A percentile compares a stretch with the other conserved stretches of the same genome.
phyloP scores from a whole-genome alignment of 2,113 vertebrate genomes.

The Cyprinodon brontotheroides region DNA sequence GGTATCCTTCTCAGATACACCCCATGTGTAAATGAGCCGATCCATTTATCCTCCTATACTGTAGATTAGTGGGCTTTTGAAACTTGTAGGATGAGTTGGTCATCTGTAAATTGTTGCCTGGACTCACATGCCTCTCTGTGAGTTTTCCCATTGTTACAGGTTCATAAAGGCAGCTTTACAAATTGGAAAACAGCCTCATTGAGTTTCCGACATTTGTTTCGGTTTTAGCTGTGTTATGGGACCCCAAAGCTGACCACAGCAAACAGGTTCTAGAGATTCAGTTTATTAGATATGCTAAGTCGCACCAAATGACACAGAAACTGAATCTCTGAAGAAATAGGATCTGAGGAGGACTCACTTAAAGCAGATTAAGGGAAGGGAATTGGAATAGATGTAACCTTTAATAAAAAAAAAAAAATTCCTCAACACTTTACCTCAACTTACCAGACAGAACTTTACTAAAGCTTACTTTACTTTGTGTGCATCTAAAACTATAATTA shows the following conservation, averaged over 20 bases:
- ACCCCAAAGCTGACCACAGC: conserved; percentile 34
- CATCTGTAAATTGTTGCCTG: conserved; percentile 37
- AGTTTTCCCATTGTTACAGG: conserved; percentile 30
- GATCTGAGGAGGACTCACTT: conserved; percentile 10
- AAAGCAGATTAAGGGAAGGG: background rate
- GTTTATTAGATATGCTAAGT: conserved; percentile 17
- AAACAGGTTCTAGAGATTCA: conserved; percentile 51
- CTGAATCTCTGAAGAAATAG: conserved; percentile 7
- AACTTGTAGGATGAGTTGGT: conserved; percentile 30
- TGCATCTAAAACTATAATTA: no score
- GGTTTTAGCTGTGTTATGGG: conserved; percentile 38
- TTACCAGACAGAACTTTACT: no score
- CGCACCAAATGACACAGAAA: conserved; percentile 7
- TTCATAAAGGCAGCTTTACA: conserved; percentile 51
- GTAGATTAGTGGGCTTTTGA: background rate
- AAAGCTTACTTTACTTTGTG: no score
- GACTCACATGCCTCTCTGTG: conserved; percentile 48
- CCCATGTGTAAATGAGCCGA: no score
- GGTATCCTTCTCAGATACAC: no score
- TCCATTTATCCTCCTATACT: conserved; percentile 12
- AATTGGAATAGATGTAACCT: no score
- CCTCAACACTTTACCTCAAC: no score
- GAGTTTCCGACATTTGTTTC: conserved; percentile 47
- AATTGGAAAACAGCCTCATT: conserved; percentile 30
- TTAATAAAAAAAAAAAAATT: no score